These are phyloP conservation scores for Pseudonaja textilis DNA, from an alignment of 2,113 vertebrate genomes.

Conservation along the genomic window DNA sequence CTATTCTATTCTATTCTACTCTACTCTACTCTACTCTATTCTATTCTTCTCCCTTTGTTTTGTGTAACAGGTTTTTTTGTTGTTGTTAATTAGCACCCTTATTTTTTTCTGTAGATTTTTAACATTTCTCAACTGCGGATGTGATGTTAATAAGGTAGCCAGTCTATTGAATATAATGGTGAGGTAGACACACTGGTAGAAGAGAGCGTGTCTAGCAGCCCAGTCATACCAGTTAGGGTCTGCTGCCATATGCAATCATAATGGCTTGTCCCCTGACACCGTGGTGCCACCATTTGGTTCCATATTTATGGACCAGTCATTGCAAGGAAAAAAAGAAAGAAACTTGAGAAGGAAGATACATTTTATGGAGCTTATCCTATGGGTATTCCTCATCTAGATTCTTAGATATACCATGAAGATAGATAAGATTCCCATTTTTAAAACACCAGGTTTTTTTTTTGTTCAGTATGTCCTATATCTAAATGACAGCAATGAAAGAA, in stretches of 20 bases:
- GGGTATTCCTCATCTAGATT: background rate
- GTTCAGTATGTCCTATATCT: accelerated
- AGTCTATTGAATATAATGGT: background rate
- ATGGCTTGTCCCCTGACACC: background rate
- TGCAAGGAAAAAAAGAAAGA: background rate
- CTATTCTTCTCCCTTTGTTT: background rate
- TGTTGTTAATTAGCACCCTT: background rate
- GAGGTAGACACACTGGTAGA: background rate
- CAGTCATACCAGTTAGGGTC: background rate
- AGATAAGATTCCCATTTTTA: background rate
- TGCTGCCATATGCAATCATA: background rate
- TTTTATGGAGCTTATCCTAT: background rate
- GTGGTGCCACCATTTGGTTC: background rate
- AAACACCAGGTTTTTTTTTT: constrained; percentile 21
- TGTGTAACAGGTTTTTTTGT: background rate
- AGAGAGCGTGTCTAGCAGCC: background rate
- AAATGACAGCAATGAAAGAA: constrained; percentile 26
- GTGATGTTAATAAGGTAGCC: background rate
- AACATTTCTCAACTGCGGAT: background rate
- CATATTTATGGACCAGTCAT: background rate
- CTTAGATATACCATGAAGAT: background rate
- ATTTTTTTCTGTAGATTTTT: background rate
- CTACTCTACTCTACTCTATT: too few species aligned
- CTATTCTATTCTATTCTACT: too few species aligned
- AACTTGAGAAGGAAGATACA: background rate